phyloP scores from a whole-genome alignment of 2,797 vertebrate genomes.

The Notoglanidium macrostoma region DNA sequence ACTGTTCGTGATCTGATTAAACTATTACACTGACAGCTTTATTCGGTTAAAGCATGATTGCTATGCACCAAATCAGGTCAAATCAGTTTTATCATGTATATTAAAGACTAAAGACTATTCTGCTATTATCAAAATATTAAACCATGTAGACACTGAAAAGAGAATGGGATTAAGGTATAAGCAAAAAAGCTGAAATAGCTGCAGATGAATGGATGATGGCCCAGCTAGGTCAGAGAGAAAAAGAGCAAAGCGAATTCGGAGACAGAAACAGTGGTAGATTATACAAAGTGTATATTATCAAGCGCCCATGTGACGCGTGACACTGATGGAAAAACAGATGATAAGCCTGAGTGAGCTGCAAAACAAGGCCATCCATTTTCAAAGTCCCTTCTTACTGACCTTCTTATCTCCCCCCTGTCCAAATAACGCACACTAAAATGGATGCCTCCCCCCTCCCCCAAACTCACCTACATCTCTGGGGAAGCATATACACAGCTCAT shows the following conservation, averaged over 20 bases:
- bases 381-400: constrained; percentile 75
- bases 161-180: neutral
- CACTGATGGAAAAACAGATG: constrained; percentile 47
- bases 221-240: constrained; percentile 53
- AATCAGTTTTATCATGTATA: neutral
- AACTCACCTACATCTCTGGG: constrained; percentile 61
- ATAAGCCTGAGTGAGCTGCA: constrained; percentile 56
- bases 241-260: constrained; percentile 27
- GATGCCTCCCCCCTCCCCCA: constrained; percentile 54
- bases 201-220: neutral
- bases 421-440: constrained; percentile 62
- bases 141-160: neutral
- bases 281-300: constrained; percentile 18
- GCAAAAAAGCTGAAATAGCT: neutral
- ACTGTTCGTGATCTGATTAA: neutral
- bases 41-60: neutral
- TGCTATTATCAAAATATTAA: neutral
- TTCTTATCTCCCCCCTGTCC: constrained; percentile 62
- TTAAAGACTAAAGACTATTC: neutral
- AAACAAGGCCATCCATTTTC: constrained; percentile 59
- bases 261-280: constrained; percentile 52
- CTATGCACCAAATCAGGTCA: neutral
- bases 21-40: neutral
- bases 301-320: constrained; percentile 33
- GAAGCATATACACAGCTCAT: constrained; percentile 32